These are phyloP conservation scores for Todiramphus saurophagus DNA, from an alignment of 2,113 vertebrate genomes.

Conservation along the genomic window DNA sequence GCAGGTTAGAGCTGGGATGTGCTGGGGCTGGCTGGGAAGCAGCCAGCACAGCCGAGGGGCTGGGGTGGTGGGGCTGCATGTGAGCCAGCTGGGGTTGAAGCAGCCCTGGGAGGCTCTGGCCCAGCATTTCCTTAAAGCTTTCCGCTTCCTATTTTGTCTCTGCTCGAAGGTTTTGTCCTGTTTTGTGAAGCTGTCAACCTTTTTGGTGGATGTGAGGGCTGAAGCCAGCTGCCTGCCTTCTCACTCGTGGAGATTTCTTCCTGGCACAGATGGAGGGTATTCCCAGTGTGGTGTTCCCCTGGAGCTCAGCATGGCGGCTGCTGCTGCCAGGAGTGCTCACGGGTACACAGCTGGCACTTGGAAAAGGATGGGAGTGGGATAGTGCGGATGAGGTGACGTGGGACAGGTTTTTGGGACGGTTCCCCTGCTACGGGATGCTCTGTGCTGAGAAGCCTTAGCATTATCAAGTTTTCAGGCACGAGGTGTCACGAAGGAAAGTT, in stretches of 20 bases:
- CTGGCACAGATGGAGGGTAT: not conserved
- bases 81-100: not conserved
- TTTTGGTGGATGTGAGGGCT: not conserved
- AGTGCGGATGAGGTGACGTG: accelerated
- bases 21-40: not conserved
- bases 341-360: not conserved
- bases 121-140: not conserved
- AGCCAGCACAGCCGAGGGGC: accelerated
- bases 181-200: not conserved
- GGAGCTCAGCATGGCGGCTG: not conserved
- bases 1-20: not conserved
- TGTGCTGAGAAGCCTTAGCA: not conserved
- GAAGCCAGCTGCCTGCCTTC: not conserved
- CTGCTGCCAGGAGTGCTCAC: accelerated
- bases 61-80: not conserved
- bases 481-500: not conserved
- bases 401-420: not conserved
- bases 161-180: not conserved
- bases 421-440: not conserved
- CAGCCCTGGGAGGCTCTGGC: not conserved
- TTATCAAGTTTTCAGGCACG: not conserved
- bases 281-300: accelerated
- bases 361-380: no score
- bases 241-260: not conserved
- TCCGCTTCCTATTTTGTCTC: not conserved